Conservation (phyloP, 2,113 vertebrate genomes). For the Dicrurus megarhynchus region DNA sequence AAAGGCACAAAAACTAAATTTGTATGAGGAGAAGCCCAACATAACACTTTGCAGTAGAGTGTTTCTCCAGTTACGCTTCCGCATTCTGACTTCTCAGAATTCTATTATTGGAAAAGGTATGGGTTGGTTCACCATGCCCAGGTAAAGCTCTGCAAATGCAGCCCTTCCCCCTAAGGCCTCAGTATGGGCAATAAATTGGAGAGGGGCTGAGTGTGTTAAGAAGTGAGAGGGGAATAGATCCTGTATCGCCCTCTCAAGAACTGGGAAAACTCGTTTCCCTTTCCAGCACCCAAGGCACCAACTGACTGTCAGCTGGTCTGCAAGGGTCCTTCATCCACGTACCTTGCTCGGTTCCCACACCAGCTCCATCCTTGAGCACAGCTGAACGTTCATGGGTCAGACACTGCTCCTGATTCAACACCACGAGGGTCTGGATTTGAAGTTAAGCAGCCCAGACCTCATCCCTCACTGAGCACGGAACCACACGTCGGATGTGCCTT, state of each 20-base stretch:
- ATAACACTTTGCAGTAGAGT: neutral
- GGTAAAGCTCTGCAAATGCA: neutral
- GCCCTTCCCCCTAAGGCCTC: too few species aligned
- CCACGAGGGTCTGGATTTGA: neutral
- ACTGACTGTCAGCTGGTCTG: accelerated
- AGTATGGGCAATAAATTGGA: accelerated
- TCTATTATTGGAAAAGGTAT: neutral
- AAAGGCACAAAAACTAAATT: neutral
- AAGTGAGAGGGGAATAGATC: neutral
- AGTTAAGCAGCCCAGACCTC: neutral
- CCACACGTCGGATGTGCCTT: neutral
- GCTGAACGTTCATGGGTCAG: neutral
- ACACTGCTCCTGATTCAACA: too few species aligned
- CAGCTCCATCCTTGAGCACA: neutral
- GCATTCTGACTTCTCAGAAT: neutral
- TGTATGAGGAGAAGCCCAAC: neutral
- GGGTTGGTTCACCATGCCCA: neutral
- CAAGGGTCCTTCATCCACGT: accelerated
- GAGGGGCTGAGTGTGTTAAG: neutral
- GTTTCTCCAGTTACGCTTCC: neutral
- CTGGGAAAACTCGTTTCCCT: neutral
- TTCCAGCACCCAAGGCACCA: neutral
- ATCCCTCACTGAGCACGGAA: neutral
- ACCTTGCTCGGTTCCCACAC: accelerated
- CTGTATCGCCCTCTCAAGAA: accelerated